Percentiles rank a stretch among this genome's conserved stretches.
phyloP scores from a whole-genome alignment of 2,797 vertebrate genomes.

The Hyperoplus lanceolatus region DNA sequence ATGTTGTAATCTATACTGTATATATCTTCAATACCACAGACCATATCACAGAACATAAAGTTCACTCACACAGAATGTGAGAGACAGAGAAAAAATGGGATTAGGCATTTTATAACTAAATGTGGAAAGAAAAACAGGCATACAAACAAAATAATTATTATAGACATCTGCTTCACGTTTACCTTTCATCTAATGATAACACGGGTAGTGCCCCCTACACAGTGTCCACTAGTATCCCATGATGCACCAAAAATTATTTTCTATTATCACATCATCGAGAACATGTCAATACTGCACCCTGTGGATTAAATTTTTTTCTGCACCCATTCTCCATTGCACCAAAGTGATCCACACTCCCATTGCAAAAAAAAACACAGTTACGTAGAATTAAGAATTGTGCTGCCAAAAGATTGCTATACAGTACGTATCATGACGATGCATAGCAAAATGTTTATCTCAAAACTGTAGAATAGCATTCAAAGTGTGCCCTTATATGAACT shows the following conservation, averaged over 20 bases:
- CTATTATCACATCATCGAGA: not conserved
- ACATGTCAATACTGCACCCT: constrained; percentile 1
- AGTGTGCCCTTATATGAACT: not conserved
- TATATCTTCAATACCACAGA: too few relatives aligned
- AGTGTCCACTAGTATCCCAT: not conserved
- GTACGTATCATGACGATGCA: not conserved
- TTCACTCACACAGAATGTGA: too few relatives aligned
- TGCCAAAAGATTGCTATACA: not conserved
- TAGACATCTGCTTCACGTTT: constrained; percentile 12
- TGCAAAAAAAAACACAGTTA: not conserved
- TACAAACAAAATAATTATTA: too few relatives aligned
- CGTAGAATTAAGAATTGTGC: not conserved
- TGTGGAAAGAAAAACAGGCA: too few relatives aligned
- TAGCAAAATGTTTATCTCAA: not conserved
- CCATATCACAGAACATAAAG: too few relatives aligned
- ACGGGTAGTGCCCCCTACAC: constrained; percentile 6
- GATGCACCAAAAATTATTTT: constrained; percentile 18
- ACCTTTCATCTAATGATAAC: constrained; percentile 16
- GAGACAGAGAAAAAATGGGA: too few relatives aligned
- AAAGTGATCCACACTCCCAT: not conserved
- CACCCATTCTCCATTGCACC: not conserved
- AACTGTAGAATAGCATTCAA: not conserved
- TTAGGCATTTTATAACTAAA: too few relatives aligned
- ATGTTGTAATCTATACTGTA: too few relatives aligned
- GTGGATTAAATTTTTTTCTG: constrained; percentile 1